These are phyloP conservation scores for Phrynocephalus versicolor DNA, from an alignment of 2,113 vertebrate genomes.

Conservation along the genomic window DNA sequence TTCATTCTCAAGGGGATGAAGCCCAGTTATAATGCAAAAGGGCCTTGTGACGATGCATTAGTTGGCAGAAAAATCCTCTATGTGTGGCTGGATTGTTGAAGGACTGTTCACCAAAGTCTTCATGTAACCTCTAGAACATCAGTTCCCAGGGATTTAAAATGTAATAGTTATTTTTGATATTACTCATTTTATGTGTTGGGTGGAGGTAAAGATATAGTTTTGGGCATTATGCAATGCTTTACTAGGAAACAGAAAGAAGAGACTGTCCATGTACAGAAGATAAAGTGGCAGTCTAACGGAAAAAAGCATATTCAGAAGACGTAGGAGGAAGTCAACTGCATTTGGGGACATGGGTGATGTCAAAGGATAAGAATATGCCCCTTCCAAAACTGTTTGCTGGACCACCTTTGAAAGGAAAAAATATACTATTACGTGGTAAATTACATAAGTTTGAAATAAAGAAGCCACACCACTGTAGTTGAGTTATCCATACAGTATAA, in stretches of 20 bases:
- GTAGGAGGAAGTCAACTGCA: not conserved
- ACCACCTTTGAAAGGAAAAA: not conserved
- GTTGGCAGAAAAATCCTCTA: not conserved
- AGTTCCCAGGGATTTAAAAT: conserved; percentile 19
- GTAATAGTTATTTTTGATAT: conserved; percentile 24
- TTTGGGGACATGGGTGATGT: not conserved
- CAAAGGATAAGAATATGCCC: not conserved
- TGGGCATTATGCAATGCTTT: conserved; percentile 4
- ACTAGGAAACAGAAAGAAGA: conserved; percentile 7
- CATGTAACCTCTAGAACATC: conserved; percentile 24
- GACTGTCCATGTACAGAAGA: not conserved
- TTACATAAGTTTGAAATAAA: not conserved
- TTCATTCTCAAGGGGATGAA: conserved; percentile 46
- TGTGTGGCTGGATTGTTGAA: not conserved
- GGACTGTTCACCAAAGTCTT: conserved; percentile 15
- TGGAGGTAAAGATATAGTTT: not conserved
- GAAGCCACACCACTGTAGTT: conserved; percentile 4
- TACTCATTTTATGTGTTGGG: conserved; percentile 28
- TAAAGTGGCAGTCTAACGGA: not conserved
- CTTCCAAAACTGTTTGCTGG: not conserved
- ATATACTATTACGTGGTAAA: not conserved
- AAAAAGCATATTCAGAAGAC: conserved; percentile 29
- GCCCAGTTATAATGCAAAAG: conserved; percentile 24
- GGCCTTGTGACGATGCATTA: not conserved
- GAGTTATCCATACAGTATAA: not conserved